Evolutionary conservation across 2,888 invertebrate genomes (phyloP).

Genomic region (Meghimatium bilineatum): DNA sequence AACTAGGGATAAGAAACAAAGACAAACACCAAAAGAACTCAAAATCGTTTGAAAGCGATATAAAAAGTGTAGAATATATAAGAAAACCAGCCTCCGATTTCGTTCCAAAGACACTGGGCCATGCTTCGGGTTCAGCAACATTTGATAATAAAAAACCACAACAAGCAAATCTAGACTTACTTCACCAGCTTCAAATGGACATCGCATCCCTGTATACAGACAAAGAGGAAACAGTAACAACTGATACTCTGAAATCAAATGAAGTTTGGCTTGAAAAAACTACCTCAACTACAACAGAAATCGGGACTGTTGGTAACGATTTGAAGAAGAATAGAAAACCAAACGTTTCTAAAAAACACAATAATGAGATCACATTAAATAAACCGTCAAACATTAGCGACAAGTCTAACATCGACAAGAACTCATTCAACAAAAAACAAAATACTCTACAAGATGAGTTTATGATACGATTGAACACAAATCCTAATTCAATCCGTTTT

Average conservation of each 20-base stretch:
- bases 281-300: neutral
- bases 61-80: neutral
- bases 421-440: neutral
- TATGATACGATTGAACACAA: neutral
- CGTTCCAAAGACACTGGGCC: neutral
- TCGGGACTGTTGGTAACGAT: neutral
- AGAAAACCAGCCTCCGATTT: neutral
- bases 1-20: neutral
- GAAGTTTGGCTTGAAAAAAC: neutral
- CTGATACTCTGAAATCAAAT: neutral
- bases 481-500: neutral
- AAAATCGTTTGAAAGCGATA: neutral
- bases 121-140: neutral
- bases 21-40: neutral
- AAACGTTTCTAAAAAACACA: no score
- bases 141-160: neutral
- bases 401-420: neutral
- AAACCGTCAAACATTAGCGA: neutral
- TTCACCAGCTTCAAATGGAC: neutral
- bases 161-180: neutral
- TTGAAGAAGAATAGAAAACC: no score
- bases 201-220: neutral
- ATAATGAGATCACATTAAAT: neutral
- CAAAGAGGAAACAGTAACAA: neutral
- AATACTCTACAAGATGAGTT: neutral